phyloP scores from a whole-genome alignment of 1,140 invertebrate species.

The Chironomus striatipennis region DNA sequence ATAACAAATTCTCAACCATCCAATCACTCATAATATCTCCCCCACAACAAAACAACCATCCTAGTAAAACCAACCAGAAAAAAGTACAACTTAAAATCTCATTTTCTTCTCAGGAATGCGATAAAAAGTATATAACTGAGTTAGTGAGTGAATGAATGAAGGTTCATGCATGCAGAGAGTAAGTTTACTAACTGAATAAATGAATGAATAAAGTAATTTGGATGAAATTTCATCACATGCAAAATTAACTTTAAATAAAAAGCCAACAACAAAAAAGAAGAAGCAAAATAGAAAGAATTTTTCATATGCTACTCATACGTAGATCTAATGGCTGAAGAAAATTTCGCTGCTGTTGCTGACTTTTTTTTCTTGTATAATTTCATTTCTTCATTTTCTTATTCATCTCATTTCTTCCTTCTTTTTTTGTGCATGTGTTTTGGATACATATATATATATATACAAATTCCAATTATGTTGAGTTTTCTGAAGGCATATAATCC shows the following conservation, averaged over 20 bases:
- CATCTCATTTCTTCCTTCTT: no score
- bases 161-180: no score
- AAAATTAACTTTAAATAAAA: conserved; percentile 15
- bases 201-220: conserved; percentile 9
- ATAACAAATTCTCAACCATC: no score
- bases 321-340: not conserved
- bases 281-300: not conserved
- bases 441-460: not conserved
- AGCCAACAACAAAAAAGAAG: not conserved
- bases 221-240: conserved; percentile 7
- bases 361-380: not conserved
- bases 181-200: not conserved
- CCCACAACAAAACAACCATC: no score
- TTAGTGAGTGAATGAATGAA: no score
- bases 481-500: conserved; percentile 12
- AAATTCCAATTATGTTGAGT: not conserved
- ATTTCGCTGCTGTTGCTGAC: not conserved
- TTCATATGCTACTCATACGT: not conserved
- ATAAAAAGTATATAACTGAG: no score
- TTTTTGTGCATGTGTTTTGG: no score
- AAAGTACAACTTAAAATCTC: no score
- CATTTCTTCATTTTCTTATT: not conserved
- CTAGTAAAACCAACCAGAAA: no score
- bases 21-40: no score
- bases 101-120: no score